phyloP scores from a whole-genome alignment of 2,113 vertebrate genomes.

The Equus przewalskii region DNA sequence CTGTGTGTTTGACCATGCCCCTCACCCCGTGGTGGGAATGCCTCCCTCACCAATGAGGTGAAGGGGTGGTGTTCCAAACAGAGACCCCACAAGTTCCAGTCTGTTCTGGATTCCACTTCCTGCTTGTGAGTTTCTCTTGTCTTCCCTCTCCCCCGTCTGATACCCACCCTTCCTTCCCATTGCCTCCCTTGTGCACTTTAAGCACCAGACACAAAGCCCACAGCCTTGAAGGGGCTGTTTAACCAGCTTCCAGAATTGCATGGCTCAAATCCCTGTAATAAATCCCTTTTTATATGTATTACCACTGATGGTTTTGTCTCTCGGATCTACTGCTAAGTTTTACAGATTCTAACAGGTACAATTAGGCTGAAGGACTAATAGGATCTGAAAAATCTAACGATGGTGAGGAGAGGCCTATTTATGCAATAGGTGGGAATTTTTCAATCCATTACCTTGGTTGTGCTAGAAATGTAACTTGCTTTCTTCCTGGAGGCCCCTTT shows the following conservation, averaged over 20 bases:
- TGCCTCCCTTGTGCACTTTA: no score
- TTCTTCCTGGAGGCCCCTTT: neutral
- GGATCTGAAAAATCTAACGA: no score
- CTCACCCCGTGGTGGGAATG: fast-evolving
- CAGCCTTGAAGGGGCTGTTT: neutral
- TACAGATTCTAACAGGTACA: no score
- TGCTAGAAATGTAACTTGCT: neutral
- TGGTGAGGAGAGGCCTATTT: no score
- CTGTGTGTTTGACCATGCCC: fast-evolving
- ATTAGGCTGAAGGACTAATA: no score
- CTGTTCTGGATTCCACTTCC: neutral
- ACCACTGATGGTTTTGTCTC: no score
- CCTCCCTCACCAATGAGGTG: neutral
- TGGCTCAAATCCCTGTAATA: no score
- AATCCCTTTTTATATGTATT: no score
- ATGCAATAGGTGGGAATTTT: no score
- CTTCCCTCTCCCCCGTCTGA: neutral
- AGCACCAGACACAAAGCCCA: neutral
- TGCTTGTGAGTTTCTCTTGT: fast-evolving
- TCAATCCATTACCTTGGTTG: no score
- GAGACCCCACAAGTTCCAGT: neutral
- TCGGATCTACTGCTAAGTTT: no score
- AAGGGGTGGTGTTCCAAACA: neutral
- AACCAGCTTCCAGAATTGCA: neutral
- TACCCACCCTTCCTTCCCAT: neutral